These are phyloP conservation scores for Phrynocephalus vlangalii DNA, from an alignment of 2,797 vertebrate species.

Conservation along the genomic window DNA sequence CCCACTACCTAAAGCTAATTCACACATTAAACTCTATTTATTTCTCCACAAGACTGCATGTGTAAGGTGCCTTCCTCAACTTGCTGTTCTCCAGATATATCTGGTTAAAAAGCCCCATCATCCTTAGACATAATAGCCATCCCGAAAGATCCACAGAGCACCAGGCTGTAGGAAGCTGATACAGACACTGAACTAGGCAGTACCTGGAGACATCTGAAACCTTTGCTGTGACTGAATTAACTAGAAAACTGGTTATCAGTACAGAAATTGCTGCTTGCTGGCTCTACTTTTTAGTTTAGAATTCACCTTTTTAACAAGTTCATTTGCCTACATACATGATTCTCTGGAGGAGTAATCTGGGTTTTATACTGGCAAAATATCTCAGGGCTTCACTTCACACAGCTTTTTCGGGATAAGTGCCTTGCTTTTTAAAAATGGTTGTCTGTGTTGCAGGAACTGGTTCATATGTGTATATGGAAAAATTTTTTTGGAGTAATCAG, in stretches of 20 bases:
- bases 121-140: too few species aligned
- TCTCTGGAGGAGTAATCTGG: neutral
- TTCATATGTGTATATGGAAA: constrained; percentile 2
- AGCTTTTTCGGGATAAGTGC: constrained; percentile 31
- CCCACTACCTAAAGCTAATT: constrained; percentile 45
- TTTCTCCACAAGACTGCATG: neutral
- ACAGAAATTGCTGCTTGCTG: neutral
- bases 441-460: constrained; percentile 38
- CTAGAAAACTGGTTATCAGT: neutral
- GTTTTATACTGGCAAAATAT: neutral
- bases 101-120: too few species aligned
- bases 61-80: neutral
- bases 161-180: neutral
- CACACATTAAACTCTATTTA: constrained; percentile 4
- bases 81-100: too few species aligned
- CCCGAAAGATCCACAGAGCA: neutral
- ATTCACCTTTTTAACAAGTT: too few species aligned
- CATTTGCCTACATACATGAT: neutral
- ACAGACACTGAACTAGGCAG: neutral
- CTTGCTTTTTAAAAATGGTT: constrained; percentile 41
- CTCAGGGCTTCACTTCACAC: neutral
- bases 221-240: neutral
- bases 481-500: neutral
- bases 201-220: neutral
- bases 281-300: neutral